Base-by-base conservation (phyloP, 2,888 invertebrate genomes). In the Eupithecia exiguata region DNA sequence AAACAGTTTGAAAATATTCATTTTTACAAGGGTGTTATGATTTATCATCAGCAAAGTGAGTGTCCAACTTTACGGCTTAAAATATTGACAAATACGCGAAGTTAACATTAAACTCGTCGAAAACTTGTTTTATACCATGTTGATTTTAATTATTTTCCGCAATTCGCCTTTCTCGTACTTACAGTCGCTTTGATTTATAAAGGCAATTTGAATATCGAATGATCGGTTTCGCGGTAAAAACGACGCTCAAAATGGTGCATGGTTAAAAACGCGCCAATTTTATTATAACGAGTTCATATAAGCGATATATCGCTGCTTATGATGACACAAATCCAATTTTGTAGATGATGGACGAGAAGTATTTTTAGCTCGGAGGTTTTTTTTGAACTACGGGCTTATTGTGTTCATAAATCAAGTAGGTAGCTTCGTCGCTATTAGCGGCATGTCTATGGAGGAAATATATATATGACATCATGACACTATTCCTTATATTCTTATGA, bases 281-380 rank as follows among this genome's bases (percentile, higher is more conserved):
- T 77, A 66, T 69, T 71, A 70, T 71, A 77, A 75, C 76, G 74
- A 74, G 75, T 74, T 38, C 65, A 35, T 35, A 16, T 66, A 66
- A 16, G 66, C 81, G 66, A 81, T 80, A 74, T 80, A 78, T 80
- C 71, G 79, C 83, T 83, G 85, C 86, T 84, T 83, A 78, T 84
- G 87, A 78, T 84, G 87, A 88, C 88, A 89, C 84, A 85, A 85
- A 88, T 86, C 84, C 84, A 83, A 84, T 87, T 86, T 79, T 74
- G 80, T 77, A 63, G 76, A 81, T 81, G 86, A 86, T 82, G 80
- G 80, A 82, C 81, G 80, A 75, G 71, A 74, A 79, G 80, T 83
- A 82, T 83, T 85, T 86, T 84, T 81, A 84, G 78, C 78, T 72
- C 12, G 30, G 70, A 69, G 53, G 68, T 68, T 70, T 66, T 53